These are phyloP conservation scores for Rhysida immarginata DNA, from an alignment of 1,140 invertebrate genomes.

Conservation along the genomic window DNA sequence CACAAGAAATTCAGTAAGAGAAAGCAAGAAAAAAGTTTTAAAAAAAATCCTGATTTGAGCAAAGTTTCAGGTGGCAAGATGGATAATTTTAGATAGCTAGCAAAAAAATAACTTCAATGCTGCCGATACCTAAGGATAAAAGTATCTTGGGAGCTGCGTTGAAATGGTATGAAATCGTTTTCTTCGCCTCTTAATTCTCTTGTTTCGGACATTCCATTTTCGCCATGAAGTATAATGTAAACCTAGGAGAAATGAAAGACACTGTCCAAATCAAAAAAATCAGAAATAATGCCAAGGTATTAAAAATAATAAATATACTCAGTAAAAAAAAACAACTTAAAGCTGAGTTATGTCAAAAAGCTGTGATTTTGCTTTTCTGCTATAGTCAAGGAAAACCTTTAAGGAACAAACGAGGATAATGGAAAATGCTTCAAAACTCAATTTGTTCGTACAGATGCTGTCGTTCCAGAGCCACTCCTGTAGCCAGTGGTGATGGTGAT, in stretches of 20 bases:
- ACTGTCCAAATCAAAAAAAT: not conserved
- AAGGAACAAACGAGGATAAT: no score
- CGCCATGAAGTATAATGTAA: slow-evolving; percentile 30
- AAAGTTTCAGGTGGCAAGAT: slow-evolving; percentile 12
- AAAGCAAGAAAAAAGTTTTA: not conserved
- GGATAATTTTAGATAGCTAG: no score
- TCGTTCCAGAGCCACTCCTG: not conserved
- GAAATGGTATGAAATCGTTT: slow-evolving; percentile 24
- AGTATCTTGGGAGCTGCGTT: slow-evolving; percentile 27
- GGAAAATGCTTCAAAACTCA: no score
- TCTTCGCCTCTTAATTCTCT: slow-evolving; percentile 25
- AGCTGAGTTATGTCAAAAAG: no score
- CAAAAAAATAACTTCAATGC: no score
- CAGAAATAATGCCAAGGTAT: no score
- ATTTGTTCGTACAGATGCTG: not conserved
- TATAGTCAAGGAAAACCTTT: no score
- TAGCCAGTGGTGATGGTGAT: not conserved
- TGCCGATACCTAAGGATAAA: slow-evolving; percentile 26
- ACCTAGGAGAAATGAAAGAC: slow-evolving; percentile 21
- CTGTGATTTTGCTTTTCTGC: no score
- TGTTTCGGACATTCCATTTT: slow-evolving; percentile 30
- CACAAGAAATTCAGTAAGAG: not conserved
- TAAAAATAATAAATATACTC: no score
- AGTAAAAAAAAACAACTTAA: no score
- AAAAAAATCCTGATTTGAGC: not conserved